Conservation (phyloP, 2,113 vertebrate genomes). For the Ibidorhyncha struthersii region DNA sequence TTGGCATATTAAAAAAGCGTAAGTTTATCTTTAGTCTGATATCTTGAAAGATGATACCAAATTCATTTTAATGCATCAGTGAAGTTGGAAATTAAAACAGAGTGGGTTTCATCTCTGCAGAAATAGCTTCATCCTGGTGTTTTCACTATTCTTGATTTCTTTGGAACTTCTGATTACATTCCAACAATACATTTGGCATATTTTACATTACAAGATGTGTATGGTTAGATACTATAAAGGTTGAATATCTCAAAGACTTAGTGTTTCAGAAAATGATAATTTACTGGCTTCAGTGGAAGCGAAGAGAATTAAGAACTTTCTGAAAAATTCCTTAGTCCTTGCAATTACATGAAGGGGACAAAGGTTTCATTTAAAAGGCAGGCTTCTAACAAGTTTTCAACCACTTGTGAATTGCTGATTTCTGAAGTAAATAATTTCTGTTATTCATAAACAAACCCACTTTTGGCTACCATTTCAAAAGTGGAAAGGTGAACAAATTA, state of each 20-base stretch:
- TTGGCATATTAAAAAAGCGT: neutral
- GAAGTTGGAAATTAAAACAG: neutral
- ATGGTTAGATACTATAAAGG: neutral
- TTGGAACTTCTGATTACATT: neutral
- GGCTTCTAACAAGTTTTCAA: neutral
- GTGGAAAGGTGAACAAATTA: neutral
- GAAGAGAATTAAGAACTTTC: neutral
- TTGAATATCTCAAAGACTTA: neutral
- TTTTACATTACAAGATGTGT: neutral
- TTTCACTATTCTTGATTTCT: neutral
- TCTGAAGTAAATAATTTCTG: neutral
- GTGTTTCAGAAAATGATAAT: neutral
- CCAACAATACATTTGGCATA: neutral
- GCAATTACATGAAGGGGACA: neutral
- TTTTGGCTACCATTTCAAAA: neutral
- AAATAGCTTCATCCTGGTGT: neutral
- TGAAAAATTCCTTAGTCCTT: neutral
- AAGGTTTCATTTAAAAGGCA: neutral
- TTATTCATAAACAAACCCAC: neutral
- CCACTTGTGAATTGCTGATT: neutral
- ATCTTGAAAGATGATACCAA: neutral
- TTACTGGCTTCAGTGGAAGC: neutral
- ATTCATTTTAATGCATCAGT: neutral
- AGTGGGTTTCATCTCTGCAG: neutral
- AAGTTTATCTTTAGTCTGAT: neutral